phyloP scores from a whole-genome alignment of 2,888 invertebrate species.

The Platycnemis pennipes region DNA sequence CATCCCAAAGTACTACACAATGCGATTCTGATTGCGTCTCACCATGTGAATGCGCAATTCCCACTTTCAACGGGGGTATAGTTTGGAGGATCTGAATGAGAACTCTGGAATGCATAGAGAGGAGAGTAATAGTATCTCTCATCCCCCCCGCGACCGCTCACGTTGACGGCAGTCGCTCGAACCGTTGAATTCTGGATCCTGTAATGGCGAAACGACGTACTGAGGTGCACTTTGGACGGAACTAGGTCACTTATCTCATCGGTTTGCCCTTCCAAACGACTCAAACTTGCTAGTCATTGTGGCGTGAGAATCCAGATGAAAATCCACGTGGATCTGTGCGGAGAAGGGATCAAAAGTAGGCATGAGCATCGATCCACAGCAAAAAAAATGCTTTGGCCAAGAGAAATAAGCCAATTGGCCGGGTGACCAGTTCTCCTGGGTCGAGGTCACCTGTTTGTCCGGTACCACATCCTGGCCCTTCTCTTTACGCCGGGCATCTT shows the following conservation, averaged over 20 bases:
- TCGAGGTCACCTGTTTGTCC: background rate
- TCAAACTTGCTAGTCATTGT: background rate
- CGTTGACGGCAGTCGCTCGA: too few relatives aligned
- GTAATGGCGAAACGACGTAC: too few relatives aligned
- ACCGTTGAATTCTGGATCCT: too few relatives aligned
- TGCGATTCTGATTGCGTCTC: too few relatives aligned
- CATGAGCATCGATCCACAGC: background rate
- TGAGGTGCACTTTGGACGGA: background rate
- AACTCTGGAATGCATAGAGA: too few relatives aligned
- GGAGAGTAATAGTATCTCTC: too few relatives aligned
- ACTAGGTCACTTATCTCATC: background rate
- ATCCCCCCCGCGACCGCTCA: too few relatives aligned
- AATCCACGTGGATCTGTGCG: background rate
- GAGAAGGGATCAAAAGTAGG: background rate
- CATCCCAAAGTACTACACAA: too few relatives aligned
- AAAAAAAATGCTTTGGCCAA: background rate
- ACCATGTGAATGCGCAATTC: too few relatives aligned
- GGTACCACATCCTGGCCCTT: background rate
- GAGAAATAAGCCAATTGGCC: background rate
- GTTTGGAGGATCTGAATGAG: too few relatives aligned
- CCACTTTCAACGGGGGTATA: too few relatives aligned
- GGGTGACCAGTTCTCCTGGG: background rate
- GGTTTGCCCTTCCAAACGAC: background rate
- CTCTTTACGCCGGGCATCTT: too few relatives aligned
- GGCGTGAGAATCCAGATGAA: background rate